Percentiles rank a stretch among this genome's conserved stretches.
Evolutionary conservation across 2,888 invertebrate species (phyloP).

Genomic region (Drosophila kambysellisi): DNA sequence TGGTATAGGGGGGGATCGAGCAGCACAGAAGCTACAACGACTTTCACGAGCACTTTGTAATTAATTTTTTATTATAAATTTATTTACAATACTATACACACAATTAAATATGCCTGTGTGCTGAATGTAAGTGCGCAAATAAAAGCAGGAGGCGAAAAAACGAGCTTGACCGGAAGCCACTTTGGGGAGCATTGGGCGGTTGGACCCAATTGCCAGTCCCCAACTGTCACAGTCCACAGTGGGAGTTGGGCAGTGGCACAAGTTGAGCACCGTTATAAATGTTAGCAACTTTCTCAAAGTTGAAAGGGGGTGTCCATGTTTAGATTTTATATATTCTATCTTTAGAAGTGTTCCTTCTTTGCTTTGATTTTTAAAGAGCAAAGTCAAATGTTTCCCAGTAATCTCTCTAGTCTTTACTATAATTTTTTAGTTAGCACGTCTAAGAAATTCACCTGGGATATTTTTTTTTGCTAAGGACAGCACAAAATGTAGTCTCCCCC

Average conservation of each 20-base stretch:
- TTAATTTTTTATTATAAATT: conserved; percentile 66
- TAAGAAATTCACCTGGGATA: neutral
- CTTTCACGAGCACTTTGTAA: conserved; percentile 73
- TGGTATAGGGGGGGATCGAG: neutral
- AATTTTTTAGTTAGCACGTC: neutral
- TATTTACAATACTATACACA: conserved; percentile 50
- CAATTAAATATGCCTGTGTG: conserved; percentile 30
- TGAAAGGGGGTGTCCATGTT: neutral
- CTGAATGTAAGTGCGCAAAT: conserved; percentile 56
- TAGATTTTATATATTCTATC: neutral
- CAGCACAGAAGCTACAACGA: conserved; percentile 68
- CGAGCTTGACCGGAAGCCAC: conserved; percentile 73
- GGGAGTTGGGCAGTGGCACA: conserved; percentile 44
- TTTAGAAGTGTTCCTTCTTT: neutral
- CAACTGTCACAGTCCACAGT: conserved; percentile 18
- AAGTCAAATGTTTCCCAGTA: neutral
- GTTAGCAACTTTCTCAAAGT: conserved; percentile 26
- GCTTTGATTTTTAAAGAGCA: neutral
- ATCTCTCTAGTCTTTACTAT: neutral
- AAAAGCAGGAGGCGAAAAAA: conserved; percentile 72
- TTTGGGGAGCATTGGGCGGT: conserved; percentile 65
- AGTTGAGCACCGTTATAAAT: conserved; percentile 10
- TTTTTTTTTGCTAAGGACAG: neutral
- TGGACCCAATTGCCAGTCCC: conserved; percentile 14
- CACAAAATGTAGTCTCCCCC: no score